Evolutionary conservation across 2,797 vertebrate species (phyloP).

Genomic region (Fistularia commersonii): DNA sequence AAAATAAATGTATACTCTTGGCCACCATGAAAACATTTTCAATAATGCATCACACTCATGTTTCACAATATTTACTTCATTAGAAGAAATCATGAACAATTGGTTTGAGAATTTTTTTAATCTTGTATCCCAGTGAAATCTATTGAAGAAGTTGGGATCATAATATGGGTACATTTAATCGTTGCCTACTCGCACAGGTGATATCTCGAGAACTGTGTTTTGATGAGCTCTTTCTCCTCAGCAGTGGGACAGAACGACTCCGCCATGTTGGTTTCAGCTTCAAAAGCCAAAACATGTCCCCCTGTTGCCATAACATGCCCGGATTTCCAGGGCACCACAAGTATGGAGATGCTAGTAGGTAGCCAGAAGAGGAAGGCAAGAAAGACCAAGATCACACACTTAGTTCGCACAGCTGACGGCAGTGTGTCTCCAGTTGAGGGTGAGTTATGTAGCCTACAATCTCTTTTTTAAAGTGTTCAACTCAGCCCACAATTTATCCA

Average conservation of each 20-base stretch:
- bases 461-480: background rate
- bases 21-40: no score
- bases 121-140: no score
- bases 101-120: no score
- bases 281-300: constrained; percentile 76
- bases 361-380: constrained; percentile 99
- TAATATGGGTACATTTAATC: no score
- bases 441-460: constrained; percentile 33
- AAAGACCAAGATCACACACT: constrained; percentile 97
- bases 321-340: constrained; percentile 76
- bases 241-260: constrained; percentile 80
- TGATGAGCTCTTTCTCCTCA: constrained; percentile 35
- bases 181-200: background rate
- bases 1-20: no score
- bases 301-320: constrained; percentile 73
- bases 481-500: no score
- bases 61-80: no score
- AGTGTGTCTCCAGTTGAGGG: constrained; percentile 88
- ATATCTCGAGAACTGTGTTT: background rate
- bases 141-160: no score
- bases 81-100: no score
- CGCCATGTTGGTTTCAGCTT: constrained; percentile 68
- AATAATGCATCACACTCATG: no score
- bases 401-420: constrained; percentile 91
- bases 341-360: constrained; percentile 89